phyloP scores from a whole-genome alignment of 2,797 vertebrate genomes.

The Poecilia gillii region DNA sequence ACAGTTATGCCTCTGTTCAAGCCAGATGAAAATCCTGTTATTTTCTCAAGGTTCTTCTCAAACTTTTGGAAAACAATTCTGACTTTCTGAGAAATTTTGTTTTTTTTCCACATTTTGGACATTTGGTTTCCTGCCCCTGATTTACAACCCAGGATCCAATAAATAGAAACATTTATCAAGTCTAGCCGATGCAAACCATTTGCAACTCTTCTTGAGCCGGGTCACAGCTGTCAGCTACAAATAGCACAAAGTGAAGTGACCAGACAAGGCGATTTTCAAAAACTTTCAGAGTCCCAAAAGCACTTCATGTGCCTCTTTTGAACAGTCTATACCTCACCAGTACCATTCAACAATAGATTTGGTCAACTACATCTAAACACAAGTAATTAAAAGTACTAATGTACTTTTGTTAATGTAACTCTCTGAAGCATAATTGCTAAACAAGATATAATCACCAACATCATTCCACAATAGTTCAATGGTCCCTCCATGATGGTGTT shows the following conservation, averaged over 20 bases:
- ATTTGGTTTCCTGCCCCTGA: not conserved
- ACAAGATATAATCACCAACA: not conserved
- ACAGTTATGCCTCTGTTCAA: not conserved
- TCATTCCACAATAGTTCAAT: not conserved
- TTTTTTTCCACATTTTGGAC: not conserved
- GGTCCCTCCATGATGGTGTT: not conserved
- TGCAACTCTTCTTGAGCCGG: not conserved
- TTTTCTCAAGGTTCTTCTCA: not conserved
- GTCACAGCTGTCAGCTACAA: not conserved
- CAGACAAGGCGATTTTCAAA: not conserved
- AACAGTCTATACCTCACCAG: not conserved
- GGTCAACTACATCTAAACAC: not conserved
- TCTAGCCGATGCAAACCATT: not conserved
- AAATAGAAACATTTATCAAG: not conserved
- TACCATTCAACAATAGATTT: not conserved
- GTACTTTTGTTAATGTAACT: not conserved
- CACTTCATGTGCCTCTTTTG: not conserved
- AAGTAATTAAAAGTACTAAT: not conserved
- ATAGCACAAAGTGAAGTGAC: not conserved
- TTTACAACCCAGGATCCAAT: not conserved
- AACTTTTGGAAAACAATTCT: not conserved
- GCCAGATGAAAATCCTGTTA: not conserved
- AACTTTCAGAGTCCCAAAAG: not conserved
- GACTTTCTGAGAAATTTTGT: not conserved
- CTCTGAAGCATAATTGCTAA: not conserved